Evolutionary conservation across 2,888 invertebrate genomes (phyloP).

Genomic region (Ophraella communa): DNA sequence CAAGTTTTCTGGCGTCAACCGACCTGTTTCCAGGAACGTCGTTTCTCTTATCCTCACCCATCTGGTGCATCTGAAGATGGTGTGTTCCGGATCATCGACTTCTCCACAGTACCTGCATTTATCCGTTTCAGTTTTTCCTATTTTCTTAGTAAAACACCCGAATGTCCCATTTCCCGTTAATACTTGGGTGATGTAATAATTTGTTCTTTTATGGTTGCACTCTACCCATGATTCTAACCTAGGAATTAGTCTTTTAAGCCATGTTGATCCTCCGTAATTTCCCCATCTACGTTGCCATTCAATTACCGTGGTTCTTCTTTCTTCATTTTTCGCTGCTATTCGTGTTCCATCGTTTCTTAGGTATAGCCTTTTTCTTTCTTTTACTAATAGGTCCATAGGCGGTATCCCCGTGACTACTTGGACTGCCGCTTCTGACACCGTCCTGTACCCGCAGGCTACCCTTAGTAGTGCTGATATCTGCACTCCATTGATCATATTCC

Average conservation of each 20-base stretch:
- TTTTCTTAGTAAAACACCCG: not conserved
- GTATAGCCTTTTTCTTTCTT: not conserved
- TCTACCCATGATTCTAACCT: not conserved
- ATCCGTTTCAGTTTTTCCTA: not conserved
- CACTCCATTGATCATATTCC: not conserved
- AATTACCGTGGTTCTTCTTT: too few relatives aligned
- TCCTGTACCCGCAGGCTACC: constrained; percentile 5
- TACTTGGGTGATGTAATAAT: too few relatives aligned
- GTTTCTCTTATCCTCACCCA: too few relatives aligned
- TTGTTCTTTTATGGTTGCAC: not conserved
- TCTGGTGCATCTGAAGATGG: not conserved
- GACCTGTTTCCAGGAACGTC: too few relatives aligned
- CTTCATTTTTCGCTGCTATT: not conserved
- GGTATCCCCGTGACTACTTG: constrained; percentile 6
- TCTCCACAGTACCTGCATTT: not conserved
- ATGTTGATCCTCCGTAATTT: not conserved
- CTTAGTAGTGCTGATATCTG: constrained; percentile 1
- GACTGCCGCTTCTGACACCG: constrained; percentile 5
- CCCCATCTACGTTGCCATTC: not conserved
- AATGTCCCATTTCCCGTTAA: not conserved
- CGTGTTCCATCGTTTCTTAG: too few relatives aligned
- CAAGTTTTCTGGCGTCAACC: too few relatives aligned
- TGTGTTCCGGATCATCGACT: not conserved
- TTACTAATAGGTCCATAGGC: constrained; percentile 8
- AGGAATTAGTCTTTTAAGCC: not conserved